Percentiles rank a stretch among this genome's conserved stretches.
Evolutionary conservation across 1,140 invertebrate species (phyloP).

Genomic region (Brachionus sp.): DNA sequence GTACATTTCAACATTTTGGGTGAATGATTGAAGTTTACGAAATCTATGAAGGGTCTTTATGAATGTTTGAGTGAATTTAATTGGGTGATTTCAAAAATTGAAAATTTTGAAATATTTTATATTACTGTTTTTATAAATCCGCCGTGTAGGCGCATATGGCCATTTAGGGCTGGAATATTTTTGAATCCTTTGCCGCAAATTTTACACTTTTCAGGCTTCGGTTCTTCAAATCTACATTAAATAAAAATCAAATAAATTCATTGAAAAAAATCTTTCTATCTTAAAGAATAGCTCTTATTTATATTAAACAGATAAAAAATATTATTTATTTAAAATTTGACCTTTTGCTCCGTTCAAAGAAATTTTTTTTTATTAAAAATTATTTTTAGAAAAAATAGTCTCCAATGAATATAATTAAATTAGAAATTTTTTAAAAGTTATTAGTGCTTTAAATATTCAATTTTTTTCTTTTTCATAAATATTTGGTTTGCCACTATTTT

Average conservation of each 20-base stretch:
- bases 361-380: too few relatives aligned
- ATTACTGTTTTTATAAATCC: conserved; percentile 75
- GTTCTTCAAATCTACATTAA: conserved; percentile 49
- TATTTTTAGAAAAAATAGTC: too few relatives aligned
- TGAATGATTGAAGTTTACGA: neutral
- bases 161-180: conserved; percentile 91
- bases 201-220: conserved; percentile 80
- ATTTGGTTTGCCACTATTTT: too few relatives aligned
- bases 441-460: too few relatives aligned
- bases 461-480: too few relatives aligned
- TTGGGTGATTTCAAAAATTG: neutral
- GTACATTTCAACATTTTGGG: neutral
- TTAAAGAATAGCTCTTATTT: too few relatives aligned
- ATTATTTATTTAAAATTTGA: too few relatives aligned
- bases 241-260: neutral
- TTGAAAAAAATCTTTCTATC: too few relatives aligned
- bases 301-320: too few relatives aligned
- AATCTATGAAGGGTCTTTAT: neutral
- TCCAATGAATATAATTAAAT: too few relatives aligned
- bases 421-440: too few relatives aligned
- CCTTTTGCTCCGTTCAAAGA: too few relatives aligned
- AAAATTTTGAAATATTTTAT: conserved; percentile 31
- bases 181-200: conserved; percentile 90
- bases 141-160: conserved; percentile 91
- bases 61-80: neutral